Base-by-base conservation (phyloP, 2,113 vertebrate genomes). In the Progne subis region DNA sequence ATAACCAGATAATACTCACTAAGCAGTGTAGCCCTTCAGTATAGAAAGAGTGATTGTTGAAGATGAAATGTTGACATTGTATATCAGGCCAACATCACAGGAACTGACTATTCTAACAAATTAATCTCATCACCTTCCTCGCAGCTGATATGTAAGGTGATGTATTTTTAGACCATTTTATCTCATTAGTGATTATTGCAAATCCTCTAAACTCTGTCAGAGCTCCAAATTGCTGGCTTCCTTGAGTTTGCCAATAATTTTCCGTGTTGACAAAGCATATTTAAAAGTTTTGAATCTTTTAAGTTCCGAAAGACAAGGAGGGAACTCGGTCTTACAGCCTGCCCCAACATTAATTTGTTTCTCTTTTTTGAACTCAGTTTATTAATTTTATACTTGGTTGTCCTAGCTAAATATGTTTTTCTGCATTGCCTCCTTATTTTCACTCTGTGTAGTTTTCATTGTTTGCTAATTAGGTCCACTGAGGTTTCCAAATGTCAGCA, bases 391-490 rank as follows among this genome's bases (percentile, higher is more conserved):
- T 29, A 46, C 23, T 74, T 70, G 8, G 13, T 31, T 92, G 23
- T 85, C 47, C 46, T 70, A 50, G 29, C 55, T 90, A 90, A 95
- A 46, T 80, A 34, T 49, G 26, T 67, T 79, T 82, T 85, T 70
- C 59, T 94, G 29, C 47, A 47, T 77, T 91, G 63, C 41, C 14
- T 89, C 89, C 55, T 79, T 56, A 46, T 85, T 95, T 88, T 87
- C 50, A 23, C 52, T 86, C 91, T 70, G 34, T 67, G 49, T 74
- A 71, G 50, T 43, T 83, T 52, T 88, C 60, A 59, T 81, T 92
- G 81, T 90, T 92, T 75, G 74, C 55, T 93, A 96, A 95, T 95
- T 80, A 90, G 82, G 75, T 64, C 75, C 92, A 64, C 32, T 49
- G 86, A 84, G 31, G 44, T 85, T 89, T 89, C 59, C 72, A 80